phyloP scores from a whole-genome alignment of 2,797 vertebrate species.

The Sebastes kiyomatsui region DNA sequence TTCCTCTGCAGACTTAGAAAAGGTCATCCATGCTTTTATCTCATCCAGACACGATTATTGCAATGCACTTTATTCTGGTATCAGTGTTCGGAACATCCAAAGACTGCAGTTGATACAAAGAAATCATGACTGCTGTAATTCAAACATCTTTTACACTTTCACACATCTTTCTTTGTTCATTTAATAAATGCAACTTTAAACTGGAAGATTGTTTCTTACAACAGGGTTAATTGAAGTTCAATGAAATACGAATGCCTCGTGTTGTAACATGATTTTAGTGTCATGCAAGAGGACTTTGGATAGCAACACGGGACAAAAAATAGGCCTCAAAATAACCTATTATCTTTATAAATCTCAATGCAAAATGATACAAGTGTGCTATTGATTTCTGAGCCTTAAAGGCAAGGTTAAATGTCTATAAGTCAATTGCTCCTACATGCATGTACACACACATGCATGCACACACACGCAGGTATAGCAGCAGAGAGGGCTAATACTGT shows the following conservation, averaged over 20 bases:
- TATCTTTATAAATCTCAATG: background rate
- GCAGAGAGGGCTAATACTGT: conserved; percentile 15
- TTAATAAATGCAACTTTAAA: background rate
- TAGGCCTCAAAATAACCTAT: background rate
- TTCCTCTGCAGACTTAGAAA: too few relatives aligned
- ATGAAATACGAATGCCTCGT: background rate
- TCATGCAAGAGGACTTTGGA: background rate
- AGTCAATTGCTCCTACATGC: background rate
- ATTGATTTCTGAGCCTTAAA: conserved; percentile 6
- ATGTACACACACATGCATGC: background rate
- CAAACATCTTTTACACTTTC: background rate
- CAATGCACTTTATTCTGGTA: too few relatives aligned
- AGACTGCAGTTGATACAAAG: too few relatives aligned
- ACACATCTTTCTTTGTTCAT: background rate
- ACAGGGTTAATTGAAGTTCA: background rate
- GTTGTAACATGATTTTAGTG: background rate
- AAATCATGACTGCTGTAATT: background rate
- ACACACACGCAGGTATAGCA: background rate
- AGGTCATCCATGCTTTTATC: too few relatives aligned
- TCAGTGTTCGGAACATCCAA: too few relatives aligned
- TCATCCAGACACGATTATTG: too few relatives aligned
- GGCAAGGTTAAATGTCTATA: background rate
- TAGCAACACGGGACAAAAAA: background rate
- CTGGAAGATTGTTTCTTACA: background rate
- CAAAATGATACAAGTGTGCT: background rate